Base-by-base conservation (phyloP, 2,797 vertebrate species). In the Oreochromis mossambicus region DNA sequence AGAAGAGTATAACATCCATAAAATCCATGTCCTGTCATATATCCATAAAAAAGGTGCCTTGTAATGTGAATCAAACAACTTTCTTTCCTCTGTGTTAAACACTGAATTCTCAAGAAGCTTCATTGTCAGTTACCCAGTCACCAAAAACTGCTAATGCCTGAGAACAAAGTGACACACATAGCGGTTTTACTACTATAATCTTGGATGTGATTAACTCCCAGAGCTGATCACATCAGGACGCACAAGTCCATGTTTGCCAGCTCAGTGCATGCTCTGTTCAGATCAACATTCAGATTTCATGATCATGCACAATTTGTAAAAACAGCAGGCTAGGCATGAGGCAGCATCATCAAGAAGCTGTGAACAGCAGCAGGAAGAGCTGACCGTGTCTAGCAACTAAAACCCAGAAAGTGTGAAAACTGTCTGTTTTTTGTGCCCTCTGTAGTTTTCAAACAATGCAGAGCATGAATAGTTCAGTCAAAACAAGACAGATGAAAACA, bases 201-300 rank as follows among this genome's bases (percentile, higher is more conserved):
- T 8, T 56, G 34, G n/a, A 52, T 24, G 2, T 29, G 38, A 43
- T 46, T 46, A 29, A 75, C 26, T 46, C 5, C 24, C 24, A 46
- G 52, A 29, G 77, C 68, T 56, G 66, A 79, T 81, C 36, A 48
- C n/a, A 61, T 66, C 38, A 36, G 63, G 24, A 78, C 51, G 70
- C n/a, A 51, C 5, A 7, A 41, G 17, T 61, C 46, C n/a, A 24
- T n/a, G 48, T 77, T 38, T 77, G 78, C 26, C 51, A 73, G 46
- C 55, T 80, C 17, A 38, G 3, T 34, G n/a, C 34, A 29, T 21
- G 24, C 54, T 79, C 56, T 56, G 66, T 68, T 87, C 19, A 82
- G 24, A 90, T 86, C 12, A 61, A 78, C 56, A 83, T 52, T 50
- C 11, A 34, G 38, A 87, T 83, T 79, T 86, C 78, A 54, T 38